Conservation (phyloP, 2,797 vertebrate genomes). For the Bradypodion pumilum region DNA sequence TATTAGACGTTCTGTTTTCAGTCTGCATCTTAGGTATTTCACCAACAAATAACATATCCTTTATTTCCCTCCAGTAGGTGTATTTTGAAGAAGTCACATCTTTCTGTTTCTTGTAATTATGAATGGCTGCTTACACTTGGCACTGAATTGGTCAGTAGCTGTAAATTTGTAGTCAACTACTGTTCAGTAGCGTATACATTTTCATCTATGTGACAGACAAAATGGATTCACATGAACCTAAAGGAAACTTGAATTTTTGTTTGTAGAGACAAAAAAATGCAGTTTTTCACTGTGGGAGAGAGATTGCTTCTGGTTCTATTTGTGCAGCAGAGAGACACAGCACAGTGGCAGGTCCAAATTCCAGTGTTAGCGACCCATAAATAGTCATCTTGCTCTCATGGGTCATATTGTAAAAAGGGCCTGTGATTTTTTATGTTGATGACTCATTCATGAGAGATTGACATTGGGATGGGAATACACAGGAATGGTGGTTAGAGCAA, state of each 20-base stretch:
- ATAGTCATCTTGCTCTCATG: conserved; percentile 14
- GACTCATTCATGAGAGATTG: conserved; percentile 26
- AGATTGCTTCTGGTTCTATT: conserved; percentile 15
- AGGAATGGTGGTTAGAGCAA: conserved; percentile 6
- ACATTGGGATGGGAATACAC: conserved; percentile 9
- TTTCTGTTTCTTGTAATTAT: neutral
- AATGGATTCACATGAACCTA: neutral
- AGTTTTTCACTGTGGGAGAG: neutral
- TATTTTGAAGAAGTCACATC: neutral
- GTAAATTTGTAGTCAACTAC: neutral
- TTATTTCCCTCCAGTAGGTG: neutral
- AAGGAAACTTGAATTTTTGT: neutral
- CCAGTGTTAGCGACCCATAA: conserved; percentile 8
- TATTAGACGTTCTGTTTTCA: neutral
- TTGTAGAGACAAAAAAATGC: neutral
- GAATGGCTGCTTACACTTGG: too few species aligned
- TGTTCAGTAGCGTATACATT: neutral
- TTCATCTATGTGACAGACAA: neutral
- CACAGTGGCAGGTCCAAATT: conserved; percentile 25
- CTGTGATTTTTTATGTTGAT: conserved; percentile 18
- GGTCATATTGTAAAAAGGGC: conserved; percentile 13
- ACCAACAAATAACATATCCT: neutral
- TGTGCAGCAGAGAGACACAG: conserved; percentile 7
- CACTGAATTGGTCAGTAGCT: too few species aligned
- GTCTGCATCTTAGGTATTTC: neutral